These are phyloP conservation scores for Sphenodon punctatus DNA, from an alignment of 2,797 vertebrate species.

Conservation along the genomic window DNA sequence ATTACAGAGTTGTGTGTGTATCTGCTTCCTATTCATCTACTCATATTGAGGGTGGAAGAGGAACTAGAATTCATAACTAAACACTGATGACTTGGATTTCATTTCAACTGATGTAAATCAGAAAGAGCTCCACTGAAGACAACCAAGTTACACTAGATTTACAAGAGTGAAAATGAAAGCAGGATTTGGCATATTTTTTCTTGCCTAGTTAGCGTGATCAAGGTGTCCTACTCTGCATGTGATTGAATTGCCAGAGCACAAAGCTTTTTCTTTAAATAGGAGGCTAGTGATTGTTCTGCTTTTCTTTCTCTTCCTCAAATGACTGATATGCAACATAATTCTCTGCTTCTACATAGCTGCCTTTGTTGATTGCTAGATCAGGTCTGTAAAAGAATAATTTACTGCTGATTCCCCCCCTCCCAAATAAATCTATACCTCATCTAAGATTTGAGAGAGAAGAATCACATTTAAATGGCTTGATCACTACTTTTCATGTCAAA, in stretches of 20 bases:
- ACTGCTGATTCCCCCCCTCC: background rate
- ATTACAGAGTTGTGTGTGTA: background rate
- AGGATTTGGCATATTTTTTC: background rate
- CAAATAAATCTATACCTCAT: background rate
- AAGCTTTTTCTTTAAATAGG: background rate
- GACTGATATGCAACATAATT: background rate
- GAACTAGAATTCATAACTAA: background rate
- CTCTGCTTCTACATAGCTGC: background rate
- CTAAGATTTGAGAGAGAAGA: background rate
- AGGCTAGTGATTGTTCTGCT: background rate
- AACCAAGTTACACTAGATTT: background rate
- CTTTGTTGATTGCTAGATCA: background rate
- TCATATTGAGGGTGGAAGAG: background rate
- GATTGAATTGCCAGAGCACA: too few species aligned
- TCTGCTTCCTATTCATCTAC: fast-evolving
- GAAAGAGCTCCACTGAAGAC: background rate
- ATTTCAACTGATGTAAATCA: background rate
- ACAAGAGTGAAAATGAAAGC: background rate
- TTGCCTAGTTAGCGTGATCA: background rate
- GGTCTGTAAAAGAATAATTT: background rate
- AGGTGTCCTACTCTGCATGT: too few species aligned
- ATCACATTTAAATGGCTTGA: background rate
- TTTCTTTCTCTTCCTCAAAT: background rate
- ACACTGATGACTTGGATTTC: background rate
- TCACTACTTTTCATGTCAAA: background rate